phyloP scores from a whole-genome alignment of 2,797 vertebrate genomes.

The Etheostoma nigrum region DNA sequence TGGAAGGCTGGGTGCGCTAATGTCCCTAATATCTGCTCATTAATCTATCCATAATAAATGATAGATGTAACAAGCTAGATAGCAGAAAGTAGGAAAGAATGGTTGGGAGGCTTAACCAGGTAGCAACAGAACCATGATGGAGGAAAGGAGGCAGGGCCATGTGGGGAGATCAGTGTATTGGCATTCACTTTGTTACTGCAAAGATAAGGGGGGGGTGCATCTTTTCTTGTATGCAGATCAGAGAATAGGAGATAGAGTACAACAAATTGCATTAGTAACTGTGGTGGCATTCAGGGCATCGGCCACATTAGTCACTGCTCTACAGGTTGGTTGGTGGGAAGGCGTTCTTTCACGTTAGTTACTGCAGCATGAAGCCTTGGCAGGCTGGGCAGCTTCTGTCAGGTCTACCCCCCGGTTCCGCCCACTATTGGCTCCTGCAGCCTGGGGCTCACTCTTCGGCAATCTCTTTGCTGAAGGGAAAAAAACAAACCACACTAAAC shows the following conservation, averaged over 20 bases:
- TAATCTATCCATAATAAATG: conserved; percentile 45
- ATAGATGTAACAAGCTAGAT: conserved; percentile 48
- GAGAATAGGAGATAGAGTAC: conserved; percentile 67
- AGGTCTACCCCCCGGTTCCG: conserved; percentile 95
- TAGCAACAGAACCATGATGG: conserved; percentile 65
- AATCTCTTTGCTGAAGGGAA: conserved; percentile 92
- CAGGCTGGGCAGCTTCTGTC: conserved; percentile 92
- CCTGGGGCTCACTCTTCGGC: conserved; percentile 96
- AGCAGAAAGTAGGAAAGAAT: conserved; percentile 78
- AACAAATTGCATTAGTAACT: conserved; percentile 79
- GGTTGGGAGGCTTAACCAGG: conserved; percentile 60
- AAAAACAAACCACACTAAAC: background rate
- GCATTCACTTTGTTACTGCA: conserved; percentile 54
- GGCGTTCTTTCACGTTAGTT: conserved; percentile 86
- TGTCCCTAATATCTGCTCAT: conserved; percentile 59
- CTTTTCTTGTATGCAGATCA: conserved; percentile 71
- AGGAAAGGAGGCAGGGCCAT: conserved; percentile 54
- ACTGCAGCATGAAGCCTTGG: conserved; percentile 96
- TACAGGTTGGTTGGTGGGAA: conserved; percentile 80
- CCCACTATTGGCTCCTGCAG: conserved; percentile 87
- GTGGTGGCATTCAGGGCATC: conserved; percentile 73
- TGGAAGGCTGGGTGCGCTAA: conserved; percentile 74
- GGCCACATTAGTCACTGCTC: conserved; percentile 90
- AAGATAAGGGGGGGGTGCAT: conserved; percentile 28
- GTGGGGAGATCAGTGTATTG: conserved; percentile 53